These are phyloP conservation scores for Drosophila melanica DNA, from an alignment of 1,140 invertebrate genomes.

Conservation along the genomic window DNA sequence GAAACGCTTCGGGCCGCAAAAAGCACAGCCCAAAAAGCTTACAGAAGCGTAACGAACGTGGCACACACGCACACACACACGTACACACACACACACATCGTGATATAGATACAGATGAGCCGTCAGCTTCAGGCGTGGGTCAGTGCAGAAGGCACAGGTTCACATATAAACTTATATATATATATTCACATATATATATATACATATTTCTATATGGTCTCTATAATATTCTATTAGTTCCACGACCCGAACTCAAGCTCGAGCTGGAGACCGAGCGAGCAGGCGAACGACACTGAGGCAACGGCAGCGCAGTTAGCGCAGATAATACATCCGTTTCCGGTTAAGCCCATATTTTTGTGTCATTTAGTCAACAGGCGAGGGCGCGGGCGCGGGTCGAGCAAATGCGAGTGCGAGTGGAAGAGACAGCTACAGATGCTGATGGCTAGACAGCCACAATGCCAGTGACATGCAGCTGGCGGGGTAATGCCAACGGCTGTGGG, in stretches of 20 bases:
- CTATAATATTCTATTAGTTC: constrained; percentile 83
- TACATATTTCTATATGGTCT: background rate
- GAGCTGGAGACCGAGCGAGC: constrained; percentile 43
- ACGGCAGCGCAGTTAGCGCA: constrained; percentile 82
- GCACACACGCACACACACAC: constrained; percentile 13
- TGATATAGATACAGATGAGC: constrained; percentile 35
- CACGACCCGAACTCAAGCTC: constrained; percentile 66
- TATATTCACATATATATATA: background rate
- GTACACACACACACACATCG: background rate
- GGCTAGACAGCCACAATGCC: constrained; percentile 64
- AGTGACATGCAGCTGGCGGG: constrained; percentile 59
- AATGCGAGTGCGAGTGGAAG: constrained; percentile 59
- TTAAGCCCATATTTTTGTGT: constrained; percentile 84
- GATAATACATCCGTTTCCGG: constrained; percentile 84
- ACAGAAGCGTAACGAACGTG: constrained; percentile 74
- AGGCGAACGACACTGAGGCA: constrained; percentile 28
- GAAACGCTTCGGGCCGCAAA: constrained; percentile 64
- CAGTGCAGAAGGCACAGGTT: constrained; percentile 69
- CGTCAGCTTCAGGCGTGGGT: constrained; percentile 65
- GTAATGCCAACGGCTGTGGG: background rate
- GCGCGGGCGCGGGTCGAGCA: constrained; percentile 22
- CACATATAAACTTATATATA: constrained; percentile 1
- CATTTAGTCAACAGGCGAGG: constrained; percentile 56
- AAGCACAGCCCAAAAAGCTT: constrained; percentile 77
- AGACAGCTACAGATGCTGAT: constrained; percentile 78